Conservation (phyloP, 1,140 invertebrate genomes). For the Schlechtendalia chinensis region DNA sequence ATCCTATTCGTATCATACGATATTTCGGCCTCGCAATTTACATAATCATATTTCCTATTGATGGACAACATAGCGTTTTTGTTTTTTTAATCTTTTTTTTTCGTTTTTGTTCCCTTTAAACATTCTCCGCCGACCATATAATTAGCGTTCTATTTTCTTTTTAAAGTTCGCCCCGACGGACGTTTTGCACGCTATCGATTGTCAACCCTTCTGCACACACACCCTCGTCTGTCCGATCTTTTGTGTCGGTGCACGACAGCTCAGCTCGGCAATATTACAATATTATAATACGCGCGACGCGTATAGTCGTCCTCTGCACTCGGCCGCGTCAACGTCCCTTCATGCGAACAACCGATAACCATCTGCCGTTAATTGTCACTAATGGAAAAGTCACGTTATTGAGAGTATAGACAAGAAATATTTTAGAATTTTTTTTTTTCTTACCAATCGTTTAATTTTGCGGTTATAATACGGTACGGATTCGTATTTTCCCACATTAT, state of each 20-base stretch:
- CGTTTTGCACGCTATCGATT: slow-evolving; percentile 11
- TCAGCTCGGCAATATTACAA: not conserved
- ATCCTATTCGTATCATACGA: too few relatives aligned
- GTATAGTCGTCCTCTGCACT: not conserved
- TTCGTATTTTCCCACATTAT: too few relatives aligned
- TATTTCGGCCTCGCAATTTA: too few relatives aligned
- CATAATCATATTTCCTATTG: too few relatives aligned
- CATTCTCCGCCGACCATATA: not conserved
- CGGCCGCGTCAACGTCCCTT: slow-evolving; percentile 8
- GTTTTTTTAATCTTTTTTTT: too few relatives aligned
- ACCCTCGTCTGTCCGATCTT: slow-evolving; percentile 38
- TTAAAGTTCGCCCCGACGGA: not conserved
- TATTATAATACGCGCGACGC: not conserved
- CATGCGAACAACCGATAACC: slow-evolving; percentile 18
- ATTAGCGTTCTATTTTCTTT: slow-evolving; percentile 18
- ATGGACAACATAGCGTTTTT: too few relatives aligned
- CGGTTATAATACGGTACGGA: too few relatives aligned
- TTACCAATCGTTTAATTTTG: not conserved
- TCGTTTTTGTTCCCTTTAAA: not conserved
- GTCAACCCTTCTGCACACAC: slow-evolving; percentile 31
- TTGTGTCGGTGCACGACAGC: slow-evolving; percentile 8
- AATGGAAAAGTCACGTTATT: slow-evolving; percentile 45
- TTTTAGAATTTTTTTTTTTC: not conserved
- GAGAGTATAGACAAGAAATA: not conserved
- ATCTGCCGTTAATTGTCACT: slow-evolving; percentile 41